Evolutionary conservation across 2,888 invertebrate species (phyloP), one percentile per base, ranked within the genome.

Genomic region (Laothoe populi): DNA sequence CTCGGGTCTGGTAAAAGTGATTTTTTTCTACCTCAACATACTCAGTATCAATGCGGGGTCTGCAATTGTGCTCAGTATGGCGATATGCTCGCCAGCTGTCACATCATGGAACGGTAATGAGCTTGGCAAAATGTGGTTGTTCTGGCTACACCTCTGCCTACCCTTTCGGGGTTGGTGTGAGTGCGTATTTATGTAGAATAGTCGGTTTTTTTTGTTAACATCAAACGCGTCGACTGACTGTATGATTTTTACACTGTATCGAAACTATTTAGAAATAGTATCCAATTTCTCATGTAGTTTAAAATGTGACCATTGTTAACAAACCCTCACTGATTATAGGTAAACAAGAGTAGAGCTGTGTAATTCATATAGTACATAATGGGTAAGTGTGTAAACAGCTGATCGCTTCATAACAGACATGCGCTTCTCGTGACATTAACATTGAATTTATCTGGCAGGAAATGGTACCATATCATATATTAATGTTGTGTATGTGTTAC

Each of bases 261-360:
- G 42, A 24, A 49, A 26, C 21, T 49, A 38, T 48, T 24, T 42
- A 61, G 19, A 42, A 19, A 53, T 61, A 42, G 49, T 40, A 19
- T 4, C 19, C n/a, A 19, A 1, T 40, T 23, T 19, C 38, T 40
- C 26, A 44, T 16, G 11, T 26, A 42, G 5, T 42, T 11, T 23
- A 53, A 26, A 21, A 53, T 60, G 60, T 63, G 48, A 60, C 42
- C 59, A 57, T 62, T 62, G 72, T 69, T 71, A 67, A 58, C 58
- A 62, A 24, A 65, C 66, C 67, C 66, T 73, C 65, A 65, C 31
- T 60, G 44, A 49, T 89, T 89, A 79, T 90, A 90, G 90, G 90
- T 88, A 90, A 90, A 88, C 83, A 75, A 71, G 88, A 90, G 63
- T 90, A 90, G 74, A 78, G 81, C 80, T 67, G 79, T 74, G 67